Conservation (phyloP, 2,797 vertebrate species). For the Myotis planiceps region DNA sequence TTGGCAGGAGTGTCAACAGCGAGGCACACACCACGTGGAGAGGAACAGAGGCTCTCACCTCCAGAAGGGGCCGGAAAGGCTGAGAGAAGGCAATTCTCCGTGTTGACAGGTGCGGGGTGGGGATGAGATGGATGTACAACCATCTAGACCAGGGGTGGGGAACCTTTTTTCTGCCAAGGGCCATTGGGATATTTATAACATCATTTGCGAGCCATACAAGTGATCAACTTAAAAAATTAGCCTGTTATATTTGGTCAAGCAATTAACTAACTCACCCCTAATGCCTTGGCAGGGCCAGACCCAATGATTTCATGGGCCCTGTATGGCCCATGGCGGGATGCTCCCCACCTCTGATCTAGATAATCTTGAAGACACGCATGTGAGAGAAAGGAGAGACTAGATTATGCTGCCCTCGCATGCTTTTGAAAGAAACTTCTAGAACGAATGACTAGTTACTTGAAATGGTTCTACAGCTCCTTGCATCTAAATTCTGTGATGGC, state of each 20-base stretch:
- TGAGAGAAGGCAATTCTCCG: neutral
- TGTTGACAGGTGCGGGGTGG: neutral
- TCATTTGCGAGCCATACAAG: no score
- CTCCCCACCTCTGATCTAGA: neutral
- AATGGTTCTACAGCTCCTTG: neutral
- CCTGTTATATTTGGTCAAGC: no score
- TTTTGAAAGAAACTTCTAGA: constrained; percentile 30
- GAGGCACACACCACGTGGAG: neutral
- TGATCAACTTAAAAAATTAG: no score
- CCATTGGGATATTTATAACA: no score
- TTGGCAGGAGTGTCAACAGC: constrained; percentile 50
- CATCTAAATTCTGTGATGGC: neutral
- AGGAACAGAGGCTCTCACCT: constrained; percentile 35
- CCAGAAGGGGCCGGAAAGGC: neutral
- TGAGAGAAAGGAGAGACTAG: neutral
- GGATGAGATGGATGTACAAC: neutral
- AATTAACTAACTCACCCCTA: no score
- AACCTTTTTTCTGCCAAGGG: no score
- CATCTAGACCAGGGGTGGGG: neutral
- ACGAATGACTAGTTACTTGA: neutral
- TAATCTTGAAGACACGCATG: neutral
- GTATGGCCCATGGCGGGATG: no score
- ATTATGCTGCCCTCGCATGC: neutral
- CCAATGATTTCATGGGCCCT: no score
- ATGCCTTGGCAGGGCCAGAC: no score